Conservation (phyloP, 1,140 invertebrate genomes). For the Aleiodes sp. region DNA sequence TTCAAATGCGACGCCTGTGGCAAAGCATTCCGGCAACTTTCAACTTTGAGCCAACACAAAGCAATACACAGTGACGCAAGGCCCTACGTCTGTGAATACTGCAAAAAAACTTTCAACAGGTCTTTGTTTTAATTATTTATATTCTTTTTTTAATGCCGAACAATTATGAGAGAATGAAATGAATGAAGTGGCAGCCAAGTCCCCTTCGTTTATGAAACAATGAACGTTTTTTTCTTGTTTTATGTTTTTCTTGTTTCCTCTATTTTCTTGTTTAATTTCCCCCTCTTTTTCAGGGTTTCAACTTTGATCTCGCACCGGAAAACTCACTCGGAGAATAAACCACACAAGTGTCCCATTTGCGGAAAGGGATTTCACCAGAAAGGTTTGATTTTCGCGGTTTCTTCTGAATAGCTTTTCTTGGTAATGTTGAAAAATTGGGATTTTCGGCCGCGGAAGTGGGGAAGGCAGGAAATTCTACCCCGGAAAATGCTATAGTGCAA, state of each 20-base stretch:
- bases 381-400: no score
- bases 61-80: slow-evolving; percentile 78
- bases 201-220: not conserved
- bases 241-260: no score
- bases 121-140: no score
- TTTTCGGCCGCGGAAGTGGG: no score
- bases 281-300: slow-evolving; percentile 68
- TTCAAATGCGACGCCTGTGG: slow-evolving; percentile 82
- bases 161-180: slow-evolving; percentile 2
- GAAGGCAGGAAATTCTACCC: no score
- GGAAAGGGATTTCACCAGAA: slow-evolving; percentile 83
- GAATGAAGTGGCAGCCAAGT: not conserved
- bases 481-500: no score
- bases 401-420: no score
- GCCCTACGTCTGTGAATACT: slow-evolving; percentile 78
- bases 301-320: slow-evolving; percentile 80
- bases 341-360: slow-evolving; percentile 77
- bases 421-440: no score
- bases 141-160: not conserved
- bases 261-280: slow-evolving; percentile 10
- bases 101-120: slow-evolving; percentile 79
- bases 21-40: slow-evolving; percentile 82
- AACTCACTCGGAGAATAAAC: slow-evolving; percentile 77
- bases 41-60: slow-evolving; percentile 77
- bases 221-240: not conserved